Conservation (phyloP, 2,113 vertebrate genomes). For the Neodontobutis hainanensis region DNA sequence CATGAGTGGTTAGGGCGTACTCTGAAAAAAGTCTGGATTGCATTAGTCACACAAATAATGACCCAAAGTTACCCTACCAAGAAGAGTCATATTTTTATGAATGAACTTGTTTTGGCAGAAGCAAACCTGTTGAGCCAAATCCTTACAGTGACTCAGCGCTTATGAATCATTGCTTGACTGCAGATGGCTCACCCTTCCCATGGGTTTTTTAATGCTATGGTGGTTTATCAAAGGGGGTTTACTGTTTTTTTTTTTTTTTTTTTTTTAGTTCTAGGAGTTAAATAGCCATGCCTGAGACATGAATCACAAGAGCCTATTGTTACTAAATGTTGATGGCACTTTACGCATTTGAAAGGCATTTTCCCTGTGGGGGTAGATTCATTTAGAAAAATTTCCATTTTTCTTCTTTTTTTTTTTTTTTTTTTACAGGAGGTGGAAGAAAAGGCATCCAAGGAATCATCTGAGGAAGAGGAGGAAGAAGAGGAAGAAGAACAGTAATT, state of each 20-base stretch:
- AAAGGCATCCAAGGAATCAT: conserved; percentile 91
- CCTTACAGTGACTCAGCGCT: conserved; percentile 84
- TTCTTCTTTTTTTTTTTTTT: neutral
- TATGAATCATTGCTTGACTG: conserved; percentile 68
- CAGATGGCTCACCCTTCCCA: conserved; percentile 54
- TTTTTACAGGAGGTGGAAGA: conserved; percentile 87
- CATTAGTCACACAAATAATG: conserved; percentile 71
- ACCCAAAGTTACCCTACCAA: conserved; percentile 66
- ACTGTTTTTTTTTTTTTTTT: neutral
- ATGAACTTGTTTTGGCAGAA: conserved; percentile 76
- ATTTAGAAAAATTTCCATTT: too few species aligned
- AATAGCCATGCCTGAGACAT: conserved; percentile 23
- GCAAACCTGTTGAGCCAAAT: conserved; percentile 43
- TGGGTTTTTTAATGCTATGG: conserved; percentile 43
- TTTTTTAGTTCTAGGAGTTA: conserved; percentile 9
- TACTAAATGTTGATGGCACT: conserved; percentile 11
- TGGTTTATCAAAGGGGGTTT: conserved; percentile 39
- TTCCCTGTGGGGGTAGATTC: conserved; percentile 30
- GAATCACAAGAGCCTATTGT: conserved; percentile 39
- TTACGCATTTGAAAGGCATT: conserved; percentile 24
- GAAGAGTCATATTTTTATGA: conserved; percentile 83
- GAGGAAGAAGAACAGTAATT: conserved; percentile 94
- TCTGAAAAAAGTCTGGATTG: conserved; percentile 42
- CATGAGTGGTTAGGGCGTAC: conserved; percentile 49
- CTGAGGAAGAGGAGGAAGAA: conserved; percentile 89